Conservation (phyloP, 2,113 vertebrate species). For the Martes martes region DNA sequence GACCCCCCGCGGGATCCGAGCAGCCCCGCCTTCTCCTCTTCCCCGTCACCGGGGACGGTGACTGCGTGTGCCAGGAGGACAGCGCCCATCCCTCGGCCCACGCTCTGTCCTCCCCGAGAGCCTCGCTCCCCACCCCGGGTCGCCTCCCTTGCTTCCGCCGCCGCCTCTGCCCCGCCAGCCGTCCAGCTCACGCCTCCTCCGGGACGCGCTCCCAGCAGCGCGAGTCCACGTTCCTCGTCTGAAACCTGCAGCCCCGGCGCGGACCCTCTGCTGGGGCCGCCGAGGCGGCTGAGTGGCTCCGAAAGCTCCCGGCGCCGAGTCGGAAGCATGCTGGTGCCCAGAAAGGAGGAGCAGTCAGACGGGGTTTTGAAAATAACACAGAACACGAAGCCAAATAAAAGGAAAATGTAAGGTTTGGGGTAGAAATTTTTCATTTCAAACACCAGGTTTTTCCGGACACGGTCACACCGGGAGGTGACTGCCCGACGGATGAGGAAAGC, state of each 20-base stretch:
- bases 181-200: background rate
- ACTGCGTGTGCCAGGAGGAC: background rate
- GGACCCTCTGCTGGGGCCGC: accelerated
- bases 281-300: background rate
- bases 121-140: background rate
- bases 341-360: background rate
- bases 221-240: background rate
- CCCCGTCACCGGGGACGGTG: background rate
- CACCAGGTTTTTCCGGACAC: background rate
- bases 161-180: background rate
- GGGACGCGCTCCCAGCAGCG: background rate
- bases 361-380: background rate
- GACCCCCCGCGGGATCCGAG: background rate
- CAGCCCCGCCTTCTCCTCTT: background rate
- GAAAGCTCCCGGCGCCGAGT: background rate
- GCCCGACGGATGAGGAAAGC: background rate
- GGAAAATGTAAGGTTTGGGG: background rate
- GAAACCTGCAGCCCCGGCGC: background rate
- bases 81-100: background rate
- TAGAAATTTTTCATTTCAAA: background rate
- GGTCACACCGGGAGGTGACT: background rate
- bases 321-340: background rate
- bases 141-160: background rate
- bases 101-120: background rate
- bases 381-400: background rate